Conservation (phyloP, 37 sponge, comb jelly and placozoan genomes). For the Petrosia ficiformis region DNA sequence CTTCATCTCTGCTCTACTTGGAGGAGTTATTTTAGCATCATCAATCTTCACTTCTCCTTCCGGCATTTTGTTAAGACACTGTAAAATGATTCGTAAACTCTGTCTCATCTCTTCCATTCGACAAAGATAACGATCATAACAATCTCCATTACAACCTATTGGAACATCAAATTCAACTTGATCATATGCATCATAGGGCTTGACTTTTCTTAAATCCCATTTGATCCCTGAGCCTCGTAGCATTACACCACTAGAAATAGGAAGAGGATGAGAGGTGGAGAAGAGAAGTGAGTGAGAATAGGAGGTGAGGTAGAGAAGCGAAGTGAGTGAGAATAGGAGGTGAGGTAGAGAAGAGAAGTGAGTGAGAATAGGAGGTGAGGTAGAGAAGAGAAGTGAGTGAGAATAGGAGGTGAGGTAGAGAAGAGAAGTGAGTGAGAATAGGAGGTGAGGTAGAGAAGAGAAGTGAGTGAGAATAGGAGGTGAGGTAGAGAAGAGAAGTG, state of each 20-base stretch:
- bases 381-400: background rate
- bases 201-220: conserved; percentile 95
- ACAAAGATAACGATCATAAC: conserved; percentile 92
- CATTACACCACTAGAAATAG: conserved; percentile 82
- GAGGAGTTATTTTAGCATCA: conserved; percentile 89
- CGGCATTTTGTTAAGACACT: conserved; percentile 99
- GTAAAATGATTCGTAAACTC: conserved; percentile 87
- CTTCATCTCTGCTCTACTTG: conserved; percentile 91
- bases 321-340: conserved; percentile 9
- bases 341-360: background rate
- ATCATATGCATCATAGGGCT: conserved; percentile 98
- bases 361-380: background rate
- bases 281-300: conserved; percentile 1
- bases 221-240: conserved; percentile 90
- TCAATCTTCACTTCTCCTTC: conserved; percentile 93
- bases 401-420: background rate
- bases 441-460: background rate
- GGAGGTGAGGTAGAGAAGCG: background rate
- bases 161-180: conserved; percentile 97
- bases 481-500: background rate
- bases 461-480: background rate
- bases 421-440: conserved; percentile 10
- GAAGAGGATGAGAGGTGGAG: conserved; percentile 8
- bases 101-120: conserved; percentile 98
- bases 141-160: conserved; percentile 93